Conservation (phyloP, 2,113 vertebrate species). For the Melanerpes formicivorus region DNA sequence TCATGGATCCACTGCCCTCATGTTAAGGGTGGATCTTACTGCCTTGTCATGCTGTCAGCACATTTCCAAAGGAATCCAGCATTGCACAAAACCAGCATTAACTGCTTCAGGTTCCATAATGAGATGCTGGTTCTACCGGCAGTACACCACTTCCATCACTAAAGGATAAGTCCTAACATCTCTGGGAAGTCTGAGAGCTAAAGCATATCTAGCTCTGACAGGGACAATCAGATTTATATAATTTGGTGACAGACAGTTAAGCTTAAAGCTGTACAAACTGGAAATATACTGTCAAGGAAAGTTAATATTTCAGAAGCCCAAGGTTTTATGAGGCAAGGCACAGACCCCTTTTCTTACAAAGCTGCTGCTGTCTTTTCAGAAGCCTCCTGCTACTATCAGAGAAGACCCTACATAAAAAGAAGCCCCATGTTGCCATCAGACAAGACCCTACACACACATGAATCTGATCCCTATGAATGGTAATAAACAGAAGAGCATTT, state of each 20-base stretch:
- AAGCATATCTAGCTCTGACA: slow-evolving; percentile 31
- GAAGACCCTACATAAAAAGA: neutral
- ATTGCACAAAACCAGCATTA: neutral
- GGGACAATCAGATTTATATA: slow-evolving; percentile 55
- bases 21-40: neutral
- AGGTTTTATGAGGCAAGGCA: slow-evolving; percentile 11
- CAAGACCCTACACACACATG: neutral
- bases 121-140: neutral
- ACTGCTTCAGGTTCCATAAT: neutral
- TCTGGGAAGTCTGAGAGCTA: slow-evolving; percentile 21
- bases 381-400: neutral
- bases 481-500: neutral
- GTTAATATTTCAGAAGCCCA: slow-evolving; percentile 29
- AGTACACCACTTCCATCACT: neutral
- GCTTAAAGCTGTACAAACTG: slow-evolving; percentile 36
- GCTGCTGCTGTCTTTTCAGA: neutral
- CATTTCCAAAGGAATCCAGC: neutral
- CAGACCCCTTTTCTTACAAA: neutral
- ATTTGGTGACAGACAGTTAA: slow-evolving; percentile 60
- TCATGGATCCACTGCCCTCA: rapidly evolving
- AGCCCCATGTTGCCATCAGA: no score
- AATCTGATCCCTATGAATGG: neutral
- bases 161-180: slow-evolving; percentile 3
- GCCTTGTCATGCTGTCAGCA: neutral
- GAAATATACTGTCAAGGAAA: slow-evolving; percentile 25